Evolutionary conservation across 1,140 invertebrate species (phyloP).

Genomic region (Zaprionus ornatus): DNA sequence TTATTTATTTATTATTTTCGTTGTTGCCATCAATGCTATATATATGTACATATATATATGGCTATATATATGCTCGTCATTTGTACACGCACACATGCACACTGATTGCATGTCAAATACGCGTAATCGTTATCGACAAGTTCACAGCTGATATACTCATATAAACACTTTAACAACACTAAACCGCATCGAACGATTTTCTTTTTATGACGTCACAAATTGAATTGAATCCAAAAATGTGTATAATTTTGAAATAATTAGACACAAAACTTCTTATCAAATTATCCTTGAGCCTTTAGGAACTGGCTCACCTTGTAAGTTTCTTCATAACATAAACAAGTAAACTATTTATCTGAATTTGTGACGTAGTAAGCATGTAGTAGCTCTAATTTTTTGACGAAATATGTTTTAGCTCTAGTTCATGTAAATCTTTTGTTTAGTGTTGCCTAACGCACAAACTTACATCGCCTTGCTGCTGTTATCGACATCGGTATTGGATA

Average conservation of each 20-base stretch:
- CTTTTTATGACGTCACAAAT: background rate
- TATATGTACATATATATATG: conserved; percentile 14
- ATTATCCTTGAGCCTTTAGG: no score
- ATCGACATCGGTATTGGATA: conserved; percentile 8
- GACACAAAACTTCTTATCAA: no score
- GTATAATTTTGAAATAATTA: background rate
- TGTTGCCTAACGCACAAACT: background rate
- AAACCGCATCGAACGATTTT: background rate
- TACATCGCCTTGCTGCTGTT: background rate
- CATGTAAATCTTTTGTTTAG: background rate
- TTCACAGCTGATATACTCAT: conserved; percentile 18
- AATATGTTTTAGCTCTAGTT: background rate
- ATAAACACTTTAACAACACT: background rate
- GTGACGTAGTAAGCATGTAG: background rate
- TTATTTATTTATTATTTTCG: conserved; percentile 63
- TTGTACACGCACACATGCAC: conserved; percentile 55
- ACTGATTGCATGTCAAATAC: conserved; percentile 43
- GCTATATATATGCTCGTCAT: conserved; percentile 26
- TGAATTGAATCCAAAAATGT: background rate
- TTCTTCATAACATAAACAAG: background rate
- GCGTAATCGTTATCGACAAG: conserved; percentile 33
- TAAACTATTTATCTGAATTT: background rate
- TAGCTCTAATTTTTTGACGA: background rate
- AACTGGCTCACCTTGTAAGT: no score
- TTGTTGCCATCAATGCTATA: conserved; percentile 50